Evolutionary conservation across 2,888 invertebrate genomes (phyloP), one percentile per base, ranked within the genome.

Genomic region (Folsomia manolachei): DNA sequence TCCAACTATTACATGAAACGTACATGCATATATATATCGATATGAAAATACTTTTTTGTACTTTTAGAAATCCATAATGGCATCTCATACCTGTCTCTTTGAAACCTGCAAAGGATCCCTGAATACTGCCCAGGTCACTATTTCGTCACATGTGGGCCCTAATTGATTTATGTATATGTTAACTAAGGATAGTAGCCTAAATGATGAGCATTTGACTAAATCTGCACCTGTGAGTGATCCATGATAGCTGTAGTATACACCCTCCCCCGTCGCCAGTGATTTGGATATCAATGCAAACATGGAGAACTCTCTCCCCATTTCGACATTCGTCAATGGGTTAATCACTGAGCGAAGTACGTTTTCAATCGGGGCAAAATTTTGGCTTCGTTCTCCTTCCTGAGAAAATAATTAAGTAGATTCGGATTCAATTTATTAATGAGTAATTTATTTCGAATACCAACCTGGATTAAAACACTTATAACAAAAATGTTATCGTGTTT

Each of bases 111-210:
- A 60, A 1, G 74, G 25, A 18, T 70, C 52, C 27, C 67, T 71
- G 56, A 78, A 74, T 1, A 79, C 77, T 11, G 71, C 76, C 79
- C 79, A 79, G 26, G 75, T 61, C n/a, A 79, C 79, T 26, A 74
- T 52, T 26, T 79, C 75, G 9, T 74, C 75, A 63, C 79, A 79
- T 0, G 73, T 68, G 2, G 79, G 79, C 4, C 78, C 39, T 4
- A 14, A 39, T 39, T 9, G n/a, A n/a, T n/a, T n/a, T n/a, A n/a
- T n/a, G n/a, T n/a, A n/a, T n/a, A n/a, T n/a, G n/a, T n/a, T n/a
- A n/a, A n/a, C n/a, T n/a, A n/a, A n/a, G n/a, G n/a, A n/a, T 79
- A 4, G 79, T 79, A 19, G 78, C n/a, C n/a, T n/a, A n/a, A n/a
- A n/a, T n/a, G n/a, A n/a, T n/a, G n/a, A n/a, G n/a, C n/a, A n/a